phyloP scores from a whole-genome alignment of 1,140 invertebrate genomes.

The Drosophila varians region DNA sequence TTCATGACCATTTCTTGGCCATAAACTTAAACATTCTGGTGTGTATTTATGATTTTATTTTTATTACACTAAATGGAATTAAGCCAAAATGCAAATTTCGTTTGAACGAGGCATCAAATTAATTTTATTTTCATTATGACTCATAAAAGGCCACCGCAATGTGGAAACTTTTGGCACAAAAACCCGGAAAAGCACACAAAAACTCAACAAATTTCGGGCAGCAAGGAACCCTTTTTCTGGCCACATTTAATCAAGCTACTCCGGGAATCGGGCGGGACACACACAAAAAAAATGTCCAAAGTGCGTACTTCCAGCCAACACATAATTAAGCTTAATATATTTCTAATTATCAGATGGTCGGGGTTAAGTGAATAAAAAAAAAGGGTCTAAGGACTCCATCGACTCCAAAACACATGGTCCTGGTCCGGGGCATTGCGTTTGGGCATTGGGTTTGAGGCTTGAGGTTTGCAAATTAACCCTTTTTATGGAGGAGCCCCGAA shows the following conservation, averaged over 20 bases:
- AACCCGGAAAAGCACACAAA: conserved; percentile 32
- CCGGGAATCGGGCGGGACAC: background rate
- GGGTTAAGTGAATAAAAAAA: conserved; percentile 73
- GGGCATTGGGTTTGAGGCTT: background rate
- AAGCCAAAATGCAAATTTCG: conserved; percentile 57
- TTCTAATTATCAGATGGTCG: conserved; percentile 80
- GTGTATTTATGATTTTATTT: conserved; percentile 55
- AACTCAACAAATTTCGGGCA: conserved; percentile 42
- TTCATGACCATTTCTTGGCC: conserved; percentile 13
- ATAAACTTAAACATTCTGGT: conserved; percentile 40
- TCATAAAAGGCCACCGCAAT: conserved; percentile 64
- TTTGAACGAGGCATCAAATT: conserved; percentile 66
- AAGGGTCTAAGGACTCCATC: conserved; percentile 63
- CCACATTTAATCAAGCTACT: conserved; percentile 59
- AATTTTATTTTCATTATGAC: conserved; percentile 80
- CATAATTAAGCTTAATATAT: conserved; percentile 82
- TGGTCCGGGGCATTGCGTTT: background rate
- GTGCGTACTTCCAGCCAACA: conserved; percentile 74
- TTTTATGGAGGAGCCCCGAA: conserved; percentile 30
- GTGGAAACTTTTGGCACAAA: conserved; percentile 53
- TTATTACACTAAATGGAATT: conserved; percentile 65
- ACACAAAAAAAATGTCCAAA: conserved; percentile 52
- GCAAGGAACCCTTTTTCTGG: conserved; percentile 45
- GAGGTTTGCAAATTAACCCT: conserved; percentile 74
- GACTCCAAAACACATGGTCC: conserved; percentile 51